Percentiles rank a stretch among this genome's conserved stretches.
Conservation (phyloP, 2,888 invertebrate species). For the Xanthia togata region DNA sequence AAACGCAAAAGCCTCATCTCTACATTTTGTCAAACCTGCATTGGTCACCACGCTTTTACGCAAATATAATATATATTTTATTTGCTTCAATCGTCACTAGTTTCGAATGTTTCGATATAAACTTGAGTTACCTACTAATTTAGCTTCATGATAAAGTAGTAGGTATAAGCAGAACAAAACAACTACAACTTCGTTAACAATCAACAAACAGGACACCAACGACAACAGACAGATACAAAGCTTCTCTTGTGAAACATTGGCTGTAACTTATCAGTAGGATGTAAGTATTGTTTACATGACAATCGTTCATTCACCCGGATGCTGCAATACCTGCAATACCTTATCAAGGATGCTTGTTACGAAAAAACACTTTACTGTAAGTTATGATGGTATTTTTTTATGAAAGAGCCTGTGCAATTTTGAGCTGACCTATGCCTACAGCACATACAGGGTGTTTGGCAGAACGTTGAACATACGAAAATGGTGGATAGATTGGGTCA, state of each 20-base stretch:
- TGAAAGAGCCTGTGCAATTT: not conserved
- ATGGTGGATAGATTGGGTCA: no score
- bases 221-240: not conserved
- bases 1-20: not conserved
- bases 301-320: conserved; percentile 40
- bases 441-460: no score
- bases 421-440: not conserved
- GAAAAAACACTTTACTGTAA: not conserved
- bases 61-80: not conserved
- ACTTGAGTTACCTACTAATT: not conserved
- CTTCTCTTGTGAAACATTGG: not conserved
- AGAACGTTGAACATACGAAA: no score
- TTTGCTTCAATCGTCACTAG: not conserved
- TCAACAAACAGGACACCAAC: not conserved
- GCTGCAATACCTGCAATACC: conserved; percentile 13
- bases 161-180: not conserved
- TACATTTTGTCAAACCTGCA: not conserved
- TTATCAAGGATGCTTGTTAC: conserved; percentile 4
- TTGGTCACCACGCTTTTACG: not conserved
- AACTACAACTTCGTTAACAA: not conserved
- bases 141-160: not conserved
- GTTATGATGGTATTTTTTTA: not conserved
- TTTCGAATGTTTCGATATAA: not conserved
- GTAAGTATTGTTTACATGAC: not conserved
- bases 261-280: conserved; percentile 18